Conservation (phyloP, 2,888 invertebrate species). For the Cetonia aurata region DNA sequence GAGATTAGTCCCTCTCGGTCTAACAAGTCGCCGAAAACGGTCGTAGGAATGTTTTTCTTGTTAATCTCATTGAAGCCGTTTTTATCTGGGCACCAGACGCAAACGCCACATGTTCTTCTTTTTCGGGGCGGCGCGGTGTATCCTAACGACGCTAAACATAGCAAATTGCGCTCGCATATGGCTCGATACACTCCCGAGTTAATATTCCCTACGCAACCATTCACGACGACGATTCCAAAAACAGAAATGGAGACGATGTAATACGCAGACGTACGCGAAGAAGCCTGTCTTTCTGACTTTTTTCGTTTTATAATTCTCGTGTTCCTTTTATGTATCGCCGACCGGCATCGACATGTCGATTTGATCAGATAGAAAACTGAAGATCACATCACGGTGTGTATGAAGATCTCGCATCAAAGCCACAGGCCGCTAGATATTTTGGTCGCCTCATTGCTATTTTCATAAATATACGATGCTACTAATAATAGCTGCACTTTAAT, state of each 20-base stretch:
- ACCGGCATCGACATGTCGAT: conserved; percentile 21
- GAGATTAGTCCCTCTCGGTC: conserved; percentile 11
- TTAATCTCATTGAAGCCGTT: conserved; percentile 34
- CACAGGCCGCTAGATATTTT: background rate
- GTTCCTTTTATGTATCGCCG: conserved; percentile 36
- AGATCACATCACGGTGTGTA: conserved; percentile 8
- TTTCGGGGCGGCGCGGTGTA: conserved; percentile 18
- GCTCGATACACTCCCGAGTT: conserved; percentile 26
- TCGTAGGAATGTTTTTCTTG: conserved; percentile 34
- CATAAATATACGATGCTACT: background rate
- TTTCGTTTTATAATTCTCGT: conserved; percentile 24
- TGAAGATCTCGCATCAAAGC: background rate
- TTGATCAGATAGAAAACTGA: conserved; percentile 35
- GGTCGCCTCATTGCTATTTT: conserved; percentile 7
- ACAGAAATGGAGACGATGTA: conserved; percentile 24
- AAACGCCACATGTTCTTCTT: conserved; percentile 32
- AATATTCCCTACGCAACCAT: conserved; percentile 29
- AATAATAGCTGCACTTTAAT: no score
- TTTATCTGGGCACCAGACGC: conserved; percentile 23
- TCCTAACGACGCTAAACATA: conserved; percentile 22
- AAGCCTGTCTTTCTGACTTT: background rate
- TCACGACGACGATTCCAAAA: conserved; percentile 30
- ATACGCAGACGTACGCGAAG: background rate
- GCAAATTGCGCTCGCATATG: conserved; percentile 40
- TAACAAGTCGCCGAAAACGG: conserved; percentile 7